phyloP scores from a whole-genome alignment of 1,140 invertebrate genomes.

The Sweltsa coloradensis region DNA sequence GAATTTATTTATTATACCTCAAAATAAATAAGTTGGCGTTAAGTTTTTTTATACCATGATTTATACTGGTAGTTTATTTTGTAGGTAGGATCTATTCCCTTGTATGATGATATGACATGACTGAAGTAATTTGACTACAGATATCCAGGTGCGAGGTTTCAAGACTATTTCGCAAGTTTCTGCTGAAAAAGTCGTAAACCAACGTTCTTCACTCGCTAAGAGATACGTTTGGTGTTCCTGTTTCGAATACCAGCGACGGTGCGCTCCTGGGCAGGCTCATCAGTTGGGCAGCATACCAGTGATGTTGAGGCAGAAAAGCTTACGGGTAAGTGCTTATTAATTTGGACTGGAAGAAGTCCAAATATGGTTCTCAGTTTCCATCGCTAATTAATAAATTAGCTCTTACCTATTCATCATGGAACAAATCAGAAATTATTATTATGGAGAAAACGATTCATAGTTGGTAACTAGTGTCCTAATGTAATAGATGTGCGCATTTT shows the following conservation, averaged over 20 bases:
- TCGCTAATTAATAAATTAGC: too few species aligned
- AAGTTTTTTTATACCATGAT: background rate
- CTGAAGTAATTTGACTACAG: slow-evolving; percentile 10
- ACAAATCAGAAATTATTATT: too few species aligned
- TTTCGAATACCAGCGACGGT: slow-evolving; percentile 31
- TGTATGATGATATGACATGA: background rate
- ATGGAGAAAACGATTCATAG: too few species aligned
- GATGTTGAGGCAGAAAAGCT: background rate
- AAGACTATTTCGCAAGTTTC: slow-evolving; percentile 60
- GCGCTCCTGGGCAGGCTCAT: slow-evolving; percentile 20
- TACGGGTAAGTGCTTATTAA: background rate
- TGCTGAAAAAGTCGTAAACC: slow-evolving; percentile 57
- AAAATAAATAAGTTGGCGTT: background rate
- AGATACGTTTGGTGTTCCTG: slow-evolving; percentile 13
- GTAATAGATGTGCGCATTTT: too few species aligned
- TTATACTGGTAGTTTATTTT: background rate
- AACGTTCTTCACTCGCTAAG: slow-evolving; percentile 24
- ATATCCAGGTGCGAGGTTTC: slow-evolving; percentile 48
- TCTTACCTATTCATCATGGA: too few species aligned
- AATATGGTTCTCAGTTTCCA: too few species aligned
- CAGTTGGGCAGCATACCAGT: background rate
- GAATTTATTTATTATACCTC: background rate
- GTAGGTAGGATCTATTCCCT: background rate
- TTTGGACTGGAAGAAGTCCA: background rate
- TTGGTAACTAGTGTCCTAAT: too few species aligned